These are phyloP conservation scores for Neodiprion pinetum DNA, from an alignment of 1,140 invertebrate species.

Conservation along the genomic window DNA sequence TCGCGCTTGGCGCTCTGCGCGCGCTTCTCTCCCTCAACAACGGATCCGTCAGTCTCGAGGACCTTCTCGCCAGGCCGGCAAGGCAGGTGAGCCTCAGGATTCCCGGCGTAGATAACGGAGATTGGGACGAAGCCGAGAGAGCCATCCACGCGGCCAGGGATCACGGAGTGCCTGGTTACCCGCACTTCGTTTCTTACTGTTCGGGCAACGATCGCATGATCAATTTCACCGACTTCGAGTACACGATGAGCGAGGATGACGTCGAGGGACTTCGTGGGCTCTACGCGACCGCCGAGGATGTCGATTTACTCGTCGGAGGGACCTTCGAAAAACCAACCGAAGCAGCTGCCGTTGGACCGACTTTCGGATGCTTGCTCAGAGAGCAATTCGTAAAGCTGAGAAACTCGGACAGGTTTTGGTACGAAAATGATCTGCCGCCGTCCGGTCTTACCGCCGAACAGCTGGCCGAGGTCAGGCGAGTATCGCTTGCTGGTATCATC, in stretches of 20 bases:
- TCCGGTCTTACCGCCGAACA: slow-evolving; percentile 84
- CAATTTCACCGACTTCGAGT: slow-evolving; percentile 71
- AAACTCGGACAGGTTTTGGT: slow-evolving; percentile 92
- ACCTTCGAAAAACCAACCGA: slow-evolving; percentile 80
- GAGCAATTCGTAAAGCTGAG: slow-evolving; percentile 81
- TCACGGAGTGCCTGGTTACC: slow-evolving; percentile 90
- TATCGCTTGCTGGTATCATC: slow-evolving; percentile 80
- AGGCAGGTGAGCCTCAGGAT: slow-evolving; percentile 26
- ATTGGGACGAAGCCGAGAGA: slow-evolving; percentile 64
- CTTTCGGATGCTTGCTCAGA: slow-evolving; percentile 84
- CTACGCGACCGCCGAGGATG: slow-evolving; percentile 77
- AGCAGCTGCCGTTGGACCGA: slow-evolving; percentile 85
- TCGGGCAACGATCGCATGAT: slow-evolving; percentile 60
- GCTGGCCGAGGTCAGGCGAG: slow-evolving; percentile 85
- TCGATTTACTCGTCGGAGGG: slow-evolving; percentile 88
- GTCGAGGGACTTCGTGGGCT: slow-evolving; percentile 68
- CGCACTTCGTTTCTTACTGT: slow-evolving; percentile 77
- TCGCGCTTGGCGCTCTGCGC: slow-evolving; percentile 77
- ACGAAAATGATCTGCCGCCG: slow-evolving; percentile 93
- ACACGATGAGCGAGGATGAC: slow-evolving; percentile 67
- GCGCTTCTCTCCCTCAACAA: slow-evolving; percentile 76
- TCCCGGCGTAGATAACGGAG: slow-evolving; percentile 44
- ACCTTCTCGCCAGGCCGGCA: slow-evolving; percentile 41
- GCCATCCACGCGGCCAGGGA: slow-evolving; percentile 80
- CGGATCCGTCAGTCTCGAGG: slow-evolving; percentile 37